Evolutionary conservation across 1,140 invertebrate species (phyloP).

Genomic region (Ectropis grisescens): DNA sequence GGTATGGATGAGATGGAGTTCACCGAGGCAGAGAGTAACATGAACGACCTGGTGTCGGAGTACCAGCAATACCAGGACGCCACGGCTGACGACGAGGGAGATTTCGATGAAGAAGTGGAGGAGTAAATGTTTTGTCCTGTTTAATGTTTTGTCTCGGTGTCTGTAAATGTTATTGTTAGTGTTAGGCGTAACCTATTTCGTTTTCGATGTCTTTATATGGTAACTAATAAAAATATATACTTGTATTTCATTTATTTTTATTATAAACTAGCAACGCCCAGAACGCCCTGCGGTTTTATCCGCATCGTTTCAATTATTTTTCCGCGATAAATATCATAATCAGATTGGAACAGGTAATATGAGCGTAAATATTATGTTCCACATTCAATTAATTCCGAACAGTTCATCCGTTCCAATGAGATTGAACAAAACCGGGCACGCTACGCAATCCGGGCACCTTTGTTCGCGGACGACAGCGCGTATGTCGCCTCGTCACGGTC

Average conservation of each 20-base stretch:
- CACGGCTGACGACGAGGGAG: conserved; percentile 73
- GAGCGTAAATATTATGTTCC: no score
- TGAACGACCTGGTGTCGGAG: conserved; percentile 87
- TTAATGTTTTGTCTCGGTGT: conserved; percentile 12
- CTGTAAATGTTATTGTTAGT: conserved; percentile 14
- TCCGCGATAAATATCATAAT: no score
- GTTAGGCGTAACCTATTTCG: conserved; percentile 17
- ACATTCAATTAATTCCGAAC: no score
- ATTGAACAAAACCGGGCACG: conserved; percentile 2
- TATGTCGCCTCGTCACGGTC: no score
- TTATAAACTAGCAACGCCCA: no score
- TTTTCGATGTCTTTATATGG: conserved; percentile 8
- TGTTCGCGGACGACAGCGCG: no score
- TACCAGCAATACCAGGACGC: conserved; percentile 91
- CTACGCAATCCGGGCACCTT: no score
- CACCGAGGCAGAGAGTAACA: conserved; percentile 81
- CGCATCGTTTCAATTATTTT: no score
- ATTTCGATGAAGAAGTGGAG: conserved; percentile 70
- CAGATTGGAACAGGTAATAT: no score
- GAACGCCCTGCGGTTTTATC: no score
- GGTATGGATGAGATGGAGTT: conserved; percentile 91
- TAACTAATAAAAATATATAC: no score
- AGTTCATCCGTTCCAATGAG: conserved; percentile 7
- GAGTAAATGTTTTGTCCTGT: conserved; percentile 10
- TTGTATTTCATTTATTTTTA: no score